Conservation (phyloP, 2,797 vertebrate species). For the Lacerta bilineata region DNA sequence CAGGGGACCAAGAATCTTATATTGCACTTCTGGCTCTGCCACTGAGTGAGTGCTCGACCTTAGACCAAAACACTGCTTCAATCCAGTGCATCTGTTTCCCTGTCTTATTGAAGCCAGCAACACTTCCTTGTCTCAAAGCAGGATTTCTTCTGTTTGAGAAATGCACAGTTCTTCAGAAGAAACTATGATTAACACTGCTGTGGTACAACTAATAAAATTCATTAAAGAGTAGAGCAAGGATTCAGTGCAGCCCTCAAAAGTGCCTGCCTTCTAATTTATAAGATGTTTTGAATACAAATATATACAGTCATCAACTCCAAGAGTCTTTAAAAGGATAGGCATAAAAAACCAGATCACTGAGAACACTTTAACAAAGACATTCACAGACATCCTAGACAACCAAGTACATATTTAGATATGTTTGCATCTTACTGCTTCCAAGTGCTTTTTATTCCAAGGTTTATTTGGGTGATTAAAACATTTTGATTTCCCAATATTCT, state of each 20-base stretch:
- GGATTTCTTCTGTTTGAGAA: not conserved
- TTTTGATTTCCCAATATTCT: not conserved
- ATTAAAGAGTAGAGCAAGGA: not conserved
- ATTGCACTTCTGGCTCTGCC: not conserved
- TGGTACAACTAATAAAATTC: not conserved
- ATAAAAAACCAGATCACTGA: not conserved
- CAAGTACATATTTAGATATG: not conserved
- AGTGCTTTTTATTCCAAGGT: not conserved
- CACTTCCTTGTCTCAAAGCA: not conserved
- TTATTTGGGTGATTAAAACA: not conserved
- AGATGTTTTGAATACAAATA: not conserved
- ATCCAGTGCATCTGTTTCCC: not conserved
- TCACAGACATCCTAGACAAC: not conserved
- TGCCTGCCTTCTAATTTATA: not conserved
- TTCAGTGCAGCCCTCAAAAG: rapidly evolving
- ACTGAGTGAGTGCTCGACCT: not conserved
- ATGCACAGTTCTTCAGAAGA: not conserved
- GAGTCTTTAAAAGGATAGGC: no score
- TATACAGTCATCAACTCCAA: not conserved
- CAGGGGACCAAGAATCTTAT: not conserved
- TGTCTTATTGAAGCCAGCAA: rapidly evolving
- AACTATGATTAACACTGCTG: not conserved
- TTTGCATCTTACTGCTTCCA: not conserved
- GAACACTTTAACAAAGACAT: not conserved
- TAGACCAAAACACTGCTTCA: rapidly evolving